Evolutionary conservation across 2,113 vertebrate genomes (phyloP), one percentile per base, ranked within the genome.

Genomic region (Clinocottus analis): DNA sequence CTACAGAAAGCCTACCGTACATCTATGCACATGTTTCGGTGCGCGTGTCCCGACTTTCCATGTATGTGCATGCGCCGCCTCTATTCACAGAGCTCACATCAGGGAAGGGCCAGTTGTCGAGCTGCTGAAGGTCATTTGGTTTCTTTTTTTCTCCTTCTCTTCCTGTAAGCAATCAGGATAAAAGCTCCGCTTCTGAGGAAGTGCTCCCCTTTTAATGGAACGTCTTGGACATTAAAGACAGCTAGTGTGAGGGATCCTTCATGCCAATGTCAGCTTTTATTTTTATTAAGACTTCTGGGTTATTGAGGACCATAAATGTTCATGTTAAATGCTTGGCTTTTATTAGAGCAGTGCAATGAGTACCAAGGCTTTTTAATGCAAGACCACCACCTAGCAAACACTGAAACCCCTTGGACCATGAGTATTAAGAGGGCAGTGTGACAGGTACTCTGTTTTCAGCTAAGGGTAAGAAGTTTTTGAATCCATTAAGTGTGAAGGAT

Each of bases 131-230:
- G 94, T 96, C 94, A 47, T 94, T 92, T 65, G 58, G 83, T 86
- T 90, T 79, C 84, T 83, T 79, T 79, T 35, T 55, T 56, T 17
- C n/a, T 3, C n/a, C 23, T 76, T 82, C 91, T 90, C 88, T 96
- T 96, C 95, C 94, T 92, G 93, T 96, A 96, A 96, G 94, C 92
- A 96, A 96, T 96, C 95, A 95, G 92, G 93, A 94, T 96, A 96
- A 96, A 95, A 96, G 95, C 95, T 92, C 90, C 56, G 72, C 92
- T 93, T 91, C 84, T 80, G 85, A 93, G 93, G 94, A 95, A 93
- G 94, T 94, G 94, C 91, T 92, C 89, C 85, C 72, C 85, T 93
- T 94, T 94, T 95, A 96, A 96, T 95, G 94, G 93, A 94, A 94
- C 88, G 87, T 92, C 91, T 93, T 91, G 90, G 94, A 94, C 94